Evolutionary conservation across 2,888 invertebrate genomes (phyloP), one percentile per base, ranked within the genome.

Genomic region (Bibio marci): DNA sequence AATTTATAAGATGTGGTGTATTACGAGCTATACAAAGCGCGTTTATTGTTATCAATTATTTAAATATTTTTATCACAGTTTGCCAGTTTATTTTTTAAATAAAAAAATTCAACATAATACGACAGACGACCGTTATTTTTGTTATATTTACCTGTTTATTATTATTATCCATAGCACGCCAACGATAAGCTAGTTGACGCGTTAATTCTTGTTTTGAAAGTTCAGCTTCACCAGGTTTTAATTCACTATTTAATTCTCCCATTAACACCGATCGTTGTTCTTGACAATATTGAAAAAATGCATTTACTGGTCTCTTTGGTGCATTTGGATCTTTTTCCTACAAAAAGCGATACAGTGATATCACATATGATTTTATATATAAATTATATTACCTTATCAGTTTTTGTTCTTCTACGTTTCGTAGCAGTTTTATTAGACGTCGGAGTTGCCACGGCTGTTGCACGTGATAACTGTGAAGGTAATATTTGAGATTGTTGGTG

Each of bases 281-380:
- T 63, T 80, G 80, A 48, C 80, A 81, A 57, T 79, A 81, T 59
- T 80, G 79, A 52, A 81, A 80, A 58, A 80, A 80, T 35, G 81
- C 80, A 68, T 81, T 81, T 39, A 80, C 79, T 2, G 80, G 80
- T 47, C 80, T 69, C 54, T 81, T 81, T 1, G 81, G 80, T 35
- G 80, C 80, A 59, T 79, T 78, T 1, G 80, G 80, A 60, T 80
- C 81, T 49, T 62, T 62, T 48, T 70, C 70, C 32, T 41, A 15
- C 3, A 18, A 19, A 37, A 4, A 36, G 17, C 14, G 28, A 8
- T 7, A 28, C 3, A 4, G 28, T 4, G 12, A 31, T n/a, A 4
- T 8, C 15, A 31, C 11, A 31, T 22, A 22, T 22, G 22, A n/a
- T n/a, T n/a, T n/a, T n/a, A 30, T 30, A 5, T 13, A 13, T 5